phyloP scores from a whole-genome alignment of 2,888 invertebrate genomes.

The Drosophila phalerata region DNA sequence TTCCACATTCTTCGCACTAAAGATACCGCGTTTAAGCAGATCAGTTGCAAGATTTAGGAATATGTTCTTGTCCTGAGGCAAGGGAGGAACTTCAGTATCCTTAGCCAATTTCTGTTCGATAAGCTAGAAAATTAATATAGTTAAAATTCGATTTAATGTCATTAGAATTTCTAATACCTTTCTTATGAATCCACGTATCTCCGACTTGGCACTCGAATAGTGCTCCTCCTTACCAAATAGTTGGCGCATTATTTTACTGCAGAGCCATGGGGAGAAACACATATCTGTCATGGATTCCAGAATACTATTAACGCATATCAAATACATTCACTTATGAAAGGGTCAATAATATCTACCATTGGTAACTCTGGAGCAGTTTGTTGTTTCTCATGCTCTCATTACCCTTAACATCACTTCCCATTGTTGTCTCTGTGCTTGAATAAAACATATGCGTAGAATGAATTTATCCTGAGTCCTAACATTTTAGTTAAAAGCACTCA shows the following conservation, averaged over 20 bases:
- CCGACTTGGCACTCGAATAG: slow-evolving; percentile 68
- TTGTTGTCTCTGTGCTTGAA: slow-evolving; percentile 79
- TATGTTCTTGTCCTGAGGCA: background rate
- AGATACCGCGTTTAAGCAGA: slow-evolving; percentile 69
- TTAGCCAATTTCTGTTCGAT: slow-evolving; percentile 50
- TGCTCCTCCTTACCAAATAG: slow-evolving; percentile 65
- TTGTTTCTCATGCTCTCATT: slow-evolving; percentile 49
- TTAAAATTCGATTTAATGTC: slow-evolving; percentile 56
- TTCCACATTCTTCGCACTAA: slow-evolving; percentile 78
- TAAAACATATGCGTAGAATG: background rate
- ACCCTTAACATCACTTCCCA: slow-evolving; percentile 77
- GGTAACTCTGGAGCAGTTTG: slow-evolving; percentile 73
- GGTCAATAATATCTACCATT: slow-evolving; percentile 66
- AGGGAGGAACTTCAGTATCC: background rate
- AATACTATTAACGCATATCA: slow-evolving; percentile 60
- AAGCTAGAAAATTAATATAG: slow-evolving; percentile 41
- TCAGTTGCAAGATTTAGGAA: slow-evolving; percentile 74
- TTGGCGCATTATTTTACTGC: slow-evolving; percentile 55
- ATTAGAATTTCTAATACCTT: slow-evolving; percentile 44
- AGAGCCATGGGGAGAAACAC: slow-evolving; percentile 82
- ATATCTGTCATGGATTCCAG: slow-evolving; percentile 77
- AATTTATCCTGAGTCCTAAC: background rate
- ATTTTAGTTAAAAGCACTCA: slow-evolving; percentile 53
- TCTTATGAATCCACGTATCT: slow-evolving; percentile 74
- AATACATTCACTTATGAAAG: slow-evolving; percentile 9